A percentile compares a stretch with the other conserved stretches of the same genome.
phyloP scores from a whole-genome alignment of 2,113 vertebrate genomes.

The Hippolais icterina region DNA sequence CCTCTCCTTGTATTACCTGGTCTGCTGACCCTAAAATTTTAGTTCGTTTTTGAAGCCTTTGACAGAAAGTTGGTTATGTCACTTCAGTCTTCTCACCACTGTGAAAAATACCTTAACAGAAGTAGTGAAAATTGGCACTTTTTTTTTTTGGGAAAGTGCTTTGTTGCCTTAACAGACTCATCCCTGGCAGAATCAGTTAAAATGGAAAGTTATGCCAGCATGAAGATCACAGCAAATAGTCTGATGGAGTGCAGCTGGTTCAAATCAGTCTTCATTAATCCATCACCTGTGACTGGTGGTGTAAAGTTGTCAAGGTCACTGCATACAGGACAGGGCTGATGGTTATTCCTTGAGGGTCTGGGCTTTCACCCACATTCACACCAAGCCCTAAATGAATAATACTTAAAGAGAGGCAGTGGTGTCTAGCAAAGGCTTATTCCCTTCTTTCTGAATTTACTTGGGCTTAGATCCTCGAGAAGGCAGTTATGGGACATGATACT shows the following conservation, averaged over 20 bases:
- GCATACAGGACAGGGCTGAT: neutral
- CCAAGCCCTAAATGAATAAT: neutral
- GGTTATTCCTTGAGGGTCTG: neutral
- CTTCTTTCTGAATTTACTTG: neutral
- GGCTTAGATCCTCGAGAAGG: neutral
- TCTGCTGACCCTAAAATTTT: neutral
- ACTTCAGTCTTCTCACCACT: conserved; percentile 18
- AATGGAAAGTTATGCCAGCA: conserved; percentile 68
- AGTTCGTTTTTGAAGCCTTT: neutral
- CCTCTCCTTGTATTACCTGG: neutral
- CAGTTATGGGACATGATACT: neutral
- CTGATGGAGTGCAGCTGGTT: conserved; percentile 63
- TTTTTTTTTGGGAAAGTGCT: conserved; percentile 20
- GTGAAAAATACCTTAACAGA: conserved; percentile 27
- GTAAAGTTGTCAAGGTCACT: conserved; percentile 71
- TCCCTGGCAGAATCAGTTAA: conserved; percentile 67
- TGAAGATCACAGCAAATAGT: conserved; percentile 79
- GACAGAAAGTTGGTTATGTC: conserved; percentile 4
- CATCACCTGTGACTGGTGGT: conserved; percentile 73
- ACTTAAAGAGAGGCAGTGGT: neutral
- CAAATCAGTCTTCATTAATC: conserved; percentile 80
- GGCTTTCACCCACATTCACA: neutral
- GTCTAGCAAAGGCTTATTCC: neutral
- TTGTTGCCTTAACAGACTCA: conserved; percentile 71
- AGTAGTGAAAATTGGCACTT: conserved; percentile 38